Conservation (phyloP, 2,888 invertebrate genomes). For the Lathronympha strigana region DNA sequence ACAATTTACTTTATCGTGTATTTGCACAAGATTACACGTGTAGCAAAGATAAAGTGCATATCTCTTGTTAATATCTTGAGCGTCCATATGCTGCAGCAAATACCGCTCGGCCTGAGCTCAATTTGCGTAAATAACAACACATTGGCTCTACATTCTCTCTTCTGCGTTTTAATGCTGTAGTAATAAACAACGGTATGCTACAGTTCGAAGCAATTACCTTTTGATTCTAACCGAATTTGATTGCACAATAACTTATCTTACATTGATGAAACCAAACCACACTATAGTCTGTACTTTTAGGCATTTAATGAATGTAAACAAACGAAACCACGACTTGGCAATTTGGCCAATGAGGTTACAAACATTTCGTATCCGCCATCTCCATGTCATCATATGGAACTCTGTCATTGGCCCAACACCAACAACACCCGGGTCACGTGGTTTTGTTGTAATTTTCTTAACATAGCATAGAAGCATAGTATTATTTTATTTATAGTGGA, state of each 20-base stretch:
- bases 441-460: too few species aligned
- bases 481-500: too few species aligned
- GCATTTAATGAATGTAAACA: too few species aligned
- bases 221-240: constrained; percentile 3
- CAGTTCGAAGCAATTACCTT: constrained; percentile 16
- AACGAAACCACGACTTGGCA: too few species aligned
- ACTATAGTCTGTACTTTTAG: too few species aligned
- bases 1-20: constrained; percentile 52
- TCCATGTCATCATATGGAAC: too few species aligned
- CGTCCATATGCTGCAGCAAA: constrained; percentile 32
- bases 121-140: constrained; percentile 33
- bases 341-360: too few species aligned
- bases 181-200: constrained; percentile 15
- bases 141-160: constrained; percentile 10
- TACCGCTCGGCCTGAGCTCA: constrained; percentile 22
- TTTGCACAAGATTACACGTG: constrained; percentile 49
- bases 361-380: too few species aligned
- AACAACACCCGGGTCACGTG: too few species aligned
- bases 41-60: constrained; percentile 53
- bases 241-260: not conserved
- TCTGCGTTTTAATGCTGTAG: constrained; percentile 5
- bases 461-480: too few species aligned
- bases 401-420: too few species aligned
- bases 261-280: too few species aligned
- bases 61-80: constrained; percentile 45